Conservation (phyloP, 2,797 vertebrate genomes). For the Myioborus miniatus region DNA sequence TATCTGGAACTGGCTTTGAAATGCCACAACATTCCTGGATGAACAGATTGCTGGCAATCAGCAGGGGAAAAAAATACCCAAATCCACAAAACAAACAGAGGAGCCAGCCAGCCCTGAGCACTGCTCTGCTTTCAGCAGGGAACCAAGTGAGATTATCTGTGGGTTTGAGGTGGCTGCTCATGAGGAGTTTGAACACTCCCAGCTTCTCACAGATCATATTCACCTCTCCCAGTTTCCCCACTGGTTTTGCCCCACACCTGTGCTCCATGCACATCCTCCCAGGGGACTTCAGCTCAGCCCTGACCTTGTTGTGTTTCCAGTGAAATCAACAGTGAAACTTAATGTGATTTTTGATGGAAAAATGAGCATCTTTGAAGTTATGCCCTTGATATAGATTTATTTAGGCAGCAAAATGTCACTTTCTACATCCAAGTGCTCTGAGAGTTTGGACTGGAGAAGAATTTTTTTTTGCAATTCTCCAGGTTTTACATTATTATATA, state of each 20-base stretch:
- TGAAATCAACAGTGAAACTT: neutral
- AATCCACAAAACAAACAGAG: neutral
- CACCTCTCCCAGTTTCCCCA: neutral
- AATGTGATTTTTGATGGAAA: constrained; percentile 31
- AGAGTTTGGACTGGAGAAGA: neutral
- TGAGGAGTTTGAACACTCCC: neutral
- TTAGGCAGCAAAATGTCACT: neutral
- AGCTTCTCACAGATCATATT: accelerated
- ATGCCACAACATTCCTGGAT: neutral
- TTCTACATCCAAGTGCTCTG: neutral
- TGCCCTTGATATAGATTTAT: constrained; percentile 8
- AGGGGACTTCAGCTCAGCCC: neutral
- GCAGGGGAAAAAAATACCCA: neutral
- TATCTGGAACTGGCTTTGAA: neutral
- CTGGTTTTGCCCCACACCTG: neutral
- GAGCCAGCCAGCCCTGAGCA: neutral
- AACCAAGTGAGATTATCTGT: neutral
- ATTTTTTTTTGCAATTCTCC: neutral
- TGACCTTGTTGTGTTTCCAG: neutral
- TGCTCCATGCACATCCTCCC: neutral
- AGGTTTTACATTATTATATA: neutral
- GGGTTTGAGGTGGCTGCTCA: neutral
- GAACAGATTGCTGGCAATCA: constrained; percentile 12
- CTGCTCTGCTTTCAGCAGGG: neutral
- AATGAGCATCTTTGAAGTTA: constrained; percentile 7